These are phyloP conservation scores for Petrolisthes cinctipes DNA, from an alignment of 2,888 invertebrate genomes.

Conservation along the genomic window DNA sequence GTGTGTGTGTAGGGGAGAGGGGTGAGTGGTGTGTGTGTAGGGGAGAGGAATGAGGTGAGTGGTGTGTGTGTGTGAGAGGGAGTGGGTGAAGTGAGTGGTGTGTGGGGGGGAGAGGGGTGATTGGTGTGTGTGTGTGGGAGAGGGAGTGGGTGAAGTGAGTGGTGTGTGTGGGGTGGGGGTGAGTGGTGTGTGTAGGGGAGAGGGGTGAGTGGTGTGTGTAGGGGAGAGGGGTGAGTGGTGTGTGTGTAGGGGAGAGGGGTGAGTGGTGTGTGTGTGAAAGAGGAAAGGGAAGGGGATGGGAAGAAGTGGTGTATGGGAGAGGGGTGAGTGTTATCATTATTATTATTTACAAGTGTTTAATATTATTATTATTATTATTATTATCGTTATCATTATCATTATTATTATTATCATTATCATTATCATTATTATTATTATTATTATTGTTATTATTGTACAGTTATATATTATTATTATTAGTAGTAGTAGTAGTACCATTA, in stretches of 20 bases:
- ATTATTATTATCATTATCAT: no score
- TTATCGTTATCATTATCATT: not conserved
- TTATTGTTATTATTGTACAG: not conserved
- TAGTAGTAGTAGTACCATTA: no score
- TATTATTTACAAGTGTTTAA: not conserved
- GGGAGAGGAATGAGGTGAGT: not conserved
- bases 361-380: not conserved
- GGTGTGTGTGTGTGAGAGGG: not conserved
- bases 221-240: not conserved
- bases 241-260: not conserved
- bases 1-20: not conserved
- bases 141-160: not conserved
- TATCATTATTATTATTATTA: no score
- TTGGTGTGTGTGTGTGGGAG: not conserved
- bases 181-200: constrained; percentile 50
- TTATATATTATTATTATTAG: no score
- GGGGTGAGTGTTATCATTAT: not conserved
- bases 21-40: not conserved
- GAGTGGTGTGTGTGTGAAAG: not conserved
- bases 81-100: no score
- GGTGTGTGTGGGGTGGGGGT: constrained; percentile 67
- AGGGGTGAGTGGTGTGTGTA: not conserved
- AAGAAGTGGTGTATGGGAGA: not conserved
- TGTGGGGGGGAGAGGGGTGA: not conserved
- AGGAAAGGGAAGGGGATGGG: not conserved